Conservation (phyloP, 2,113 vertebrate species). For the Oreotrochilus melanogaster region DNA sequence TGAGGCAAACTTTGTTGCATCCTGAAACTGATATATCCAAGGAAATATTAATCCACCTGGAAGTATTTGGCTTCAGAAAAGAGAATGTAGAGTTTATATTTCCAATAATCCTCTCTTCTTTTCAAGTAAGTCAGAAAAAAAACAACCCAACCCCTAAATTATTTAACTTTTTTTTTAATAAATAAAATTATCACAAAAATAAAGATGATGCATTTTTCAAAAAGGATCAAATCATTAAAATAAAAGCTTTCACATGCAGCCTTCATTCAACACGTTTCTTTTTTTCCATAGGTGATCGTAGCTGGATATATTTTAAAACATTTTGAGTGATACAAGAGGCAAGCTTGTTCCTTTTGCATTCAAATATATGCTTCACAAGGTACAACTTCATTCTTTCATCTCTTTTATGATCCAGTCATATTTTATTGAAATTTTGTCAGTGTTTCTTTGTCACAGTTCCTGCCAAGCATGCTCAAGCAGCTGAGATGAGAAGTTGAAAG, state of each 20-base stretch:
- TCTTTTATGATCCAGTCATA: conserved; percentile 14
- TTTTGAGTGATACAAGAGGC: conserved; percentile 12
- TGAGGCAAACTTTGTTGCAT: not conserved
- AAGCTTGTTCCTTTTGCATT: conserved; percentile 16
- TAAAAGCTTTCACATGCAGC: not conserved
- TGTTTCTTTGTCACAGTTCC: conserved; percentile 29
- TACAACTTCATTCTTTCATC: conserved; percentile 29
- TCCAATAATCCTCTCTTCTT: not conserved
- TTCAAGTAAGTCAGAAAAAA: not conserved
- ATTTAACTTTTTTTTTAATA: conserved; percentile 8
- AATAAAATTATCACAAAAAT: conserved; percentile 19
- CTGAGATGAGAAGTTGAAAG: conserved; percentile 30
- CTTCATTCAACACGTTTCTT: not conserved
- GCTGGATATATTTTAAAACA: conserved; percentile 29
- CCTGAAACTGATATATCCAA: not conserved
- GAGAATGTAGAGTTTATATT: not conserved
- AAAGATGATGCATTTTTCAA: not conserved
- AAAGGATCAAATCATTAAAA: not conserved
- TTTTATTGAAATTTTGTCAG: conserved; percentile 47
- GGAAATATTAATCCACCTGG: not conserved
- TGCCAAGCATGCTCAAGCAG: conserved; percentile 32
- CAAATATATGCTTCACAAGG: conserved; percentile 16
- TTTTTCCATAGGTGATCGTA: not conserved
- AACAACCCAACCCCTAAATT: not conserved
- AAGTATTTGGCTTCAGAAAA: not conserved